These are phyloP conservation scores for Lasioglossum malachurum DNA, from an alignment of 2,888 invertebrate genomes.

Conservation along the genomic window DNA sequence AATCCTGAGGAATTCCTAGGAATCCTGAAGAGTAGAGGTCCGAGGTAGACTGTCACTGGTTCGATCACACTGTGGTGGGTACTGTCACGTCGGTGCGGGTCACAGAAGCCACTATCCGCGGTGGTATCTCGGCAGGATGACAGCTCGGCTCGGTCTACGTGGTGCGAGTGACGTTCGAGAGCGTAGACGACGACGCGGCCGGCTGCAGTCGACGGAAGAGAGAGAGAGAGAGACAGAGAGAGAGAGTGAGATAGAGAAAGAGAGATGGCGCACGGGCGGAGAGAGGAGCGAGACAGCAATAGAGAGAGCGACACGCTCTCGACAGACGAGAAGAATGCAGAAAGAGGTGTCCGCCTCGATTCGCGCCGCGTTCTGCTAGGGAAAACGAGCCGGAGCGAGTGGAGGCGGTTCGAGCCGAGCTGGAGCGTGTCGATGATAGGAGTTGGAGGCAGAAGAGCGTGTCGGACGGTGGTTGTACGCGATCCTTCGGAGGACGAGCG, in stretches of 20 bases:
- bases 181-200: conserved; percentile 47
- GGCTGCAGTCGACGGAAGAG: conserved; percentile 32
- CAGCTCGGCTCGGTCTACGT: conserved; percentile 69
- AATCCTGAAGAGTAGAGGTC: not conserved
- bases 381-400: not conserved
- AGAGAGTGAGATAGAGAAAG: conserved; percentile 35
- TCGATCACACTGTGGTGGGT: not conserved
- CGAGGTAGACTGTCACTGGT: not conserved
- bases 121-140: conserved; percentile 51
- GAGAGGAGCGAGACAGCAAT: conserved; percentile 28
- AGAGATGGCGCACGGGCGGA: conserved; percentile 27
- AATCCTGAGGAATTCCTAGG: not conserved
- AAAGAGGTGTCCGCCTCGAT: conserved; percentile 25
- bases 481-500: conserved; percentile 80
- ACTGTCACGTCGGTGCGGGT: conserved; percentile 19
- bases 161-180: conserved; percentile 70
- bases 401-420: not conserved
- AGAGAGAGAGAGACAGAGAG: conserved; percentile 43
- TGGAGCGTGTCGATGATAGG: not conserved
- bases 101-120: conserved; percentile 23
- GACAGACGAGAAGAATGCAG: conserved; percentile 45
- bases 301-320: conserved; percentile 22
- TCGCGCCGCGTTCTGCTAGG: not conserved
- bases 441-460: conserved; percentile 19
- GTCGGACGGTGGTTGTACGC: not conserved